Evolutionary conservation across 1,140 invertebrate species (phyloP).

Genomic region (Reticulitermes speratus): DNA sequence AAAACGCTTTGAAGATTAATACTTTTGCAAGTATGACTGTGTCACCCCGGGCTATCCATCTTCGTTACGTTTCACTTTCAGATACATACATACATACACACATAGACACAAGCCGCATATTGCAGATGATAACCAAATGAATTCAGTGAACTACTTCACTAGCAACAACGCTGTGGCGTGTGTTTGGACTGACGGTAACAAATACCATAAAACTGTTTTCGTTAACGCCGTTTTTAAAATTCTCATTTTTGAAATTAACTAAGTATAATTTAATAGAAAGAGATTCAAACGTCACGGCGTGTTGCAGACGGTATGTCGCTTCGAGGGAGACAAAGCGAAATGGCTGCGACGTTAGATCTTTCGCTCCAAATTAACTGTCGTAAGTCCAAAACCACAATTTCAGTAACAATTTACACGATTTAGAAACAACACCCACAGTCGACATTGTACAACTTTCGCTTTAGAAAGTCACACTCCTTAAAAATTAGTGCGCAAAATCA

Average conservation of each 20-base stretch:
- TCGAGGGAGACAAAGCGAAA: not conserved
- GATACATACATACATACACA: not conserved
- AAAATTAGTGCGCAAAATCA: too few species aligned
- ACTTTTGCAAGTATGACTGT: not conserved
- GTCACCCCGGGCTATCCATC: not conserved
- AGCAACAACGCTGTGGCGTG: not conserved
- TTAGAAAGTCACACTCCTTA: too few species aligned
- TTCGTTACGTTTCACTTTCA: not conserved
- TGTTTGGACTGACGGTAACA: too few species aligned
- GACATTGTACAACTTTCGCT: too few species aligned
- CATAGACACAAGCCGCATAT: not conserved
- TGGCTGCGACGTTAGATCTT: not conserved
- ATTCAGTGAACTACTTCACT: not conserved
- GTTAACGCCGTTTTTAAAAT: too few species aligned
- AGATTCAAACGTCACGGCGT: too few species aligned
- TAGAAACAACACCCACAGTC: too few species aligned
- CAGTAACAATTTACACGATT: not conserved
- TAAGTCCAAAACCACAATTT: not conserved
- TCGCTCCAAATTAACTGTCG: not conserved
- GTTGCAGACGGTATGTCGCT: too few species aligned
- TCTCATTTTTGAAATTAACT: too few species aligned
- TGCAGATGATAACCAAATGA: not conserved
- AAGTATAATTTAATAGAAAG: too few species aligned
- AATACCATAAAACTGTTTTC: too few species aligned
- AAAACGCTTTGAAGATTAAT: conserved; percentile 19